Evolutionary conservation across 2,113 vertebrate species (phyloP), one percentile per base, ranked within the genome.

Genomic region (Tympanuchus pallidicinctus): DNA sequence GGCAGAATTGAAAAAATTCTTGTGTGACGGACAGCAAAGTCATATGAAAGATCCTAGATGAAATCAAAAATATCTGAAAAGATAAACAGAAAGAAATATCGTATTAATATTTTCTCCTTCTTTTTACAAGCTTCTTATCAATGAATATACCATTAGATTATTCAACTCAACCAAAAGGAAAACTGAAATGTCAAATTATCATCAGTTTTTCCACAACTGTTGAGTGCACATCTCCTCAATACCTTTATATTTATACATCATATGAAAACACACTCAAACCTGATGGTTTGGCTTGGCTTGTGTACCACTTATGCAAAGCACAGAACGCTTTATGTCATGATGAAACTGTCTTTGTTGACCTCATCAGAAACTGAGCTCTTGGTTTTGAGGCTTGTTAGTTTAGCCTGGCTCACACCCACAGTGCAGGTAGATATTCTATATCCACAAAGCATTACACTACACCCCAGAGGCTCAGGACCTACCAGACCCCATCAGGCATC

Each of bases 391-490:
- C 28, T 8, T 8, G 11, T 18, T 54, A 30, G 50, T 28, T 13
- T 2, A 71, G 43, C 30, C n/a, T 66, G 59, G 12, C 18, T 66
- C 36, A 25, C 64, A 74, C 22, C 70, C 25, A 5, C 19, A 32
- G 24, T 2, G 4, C 1, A 0, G 47, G 64, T 30, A 71, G 52
- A 30, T 61, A 21, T 34, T 5, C 11, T 40, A 1, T n/a, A 72
- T 15, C 65, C 40, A 11, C 10, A n/a, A 21, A 48, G 21, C 1
- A 0, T 42, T 32, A 52, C 14, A 4, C 57, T 13, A 0, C 0
- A 11, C 20, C 28, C 43, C 34, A n/a, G 38, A 61, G 59, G 25
- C 30, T 54, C 40, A 10, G 25, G 10, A 38, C 61, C 16, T 64
- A 38, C 61, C 17, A 24, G 38, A 34, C 34, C 27, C 71, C 8